Percentiles rank a stretch among this genome's conserved stretches.
Conservation (phyloP, 2,888 invertebrate genomes). For the Heliconius erato region DNA sequence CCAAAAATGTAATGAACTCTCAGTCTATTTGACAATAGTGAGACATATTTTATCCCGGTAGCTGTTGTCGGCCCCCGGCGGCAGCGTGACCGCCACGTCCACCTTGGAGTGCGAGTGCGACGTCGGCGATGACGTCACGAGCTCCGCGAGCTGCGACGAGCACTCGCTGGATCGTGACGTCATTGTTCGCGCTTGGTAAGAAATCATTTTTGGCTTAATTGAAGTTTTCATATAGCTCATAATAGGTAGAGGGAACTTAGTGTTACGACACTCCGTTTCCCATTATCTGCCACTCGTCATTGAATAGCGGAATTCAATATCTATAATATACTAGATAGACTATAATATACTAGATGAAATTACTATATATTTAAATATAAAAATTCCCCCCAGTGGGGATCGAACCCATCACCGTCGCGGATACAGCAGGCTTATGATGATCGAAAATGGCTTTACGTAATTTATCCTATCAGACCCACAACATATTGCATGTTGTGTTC, state of each 20-base stretch:
- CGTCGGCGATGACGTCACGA: conserved; percentile 71
- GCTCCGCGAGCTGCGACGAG: conserved; percentile 75
- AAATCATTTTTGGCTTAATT: background rate
- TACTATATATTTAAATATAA: no score
- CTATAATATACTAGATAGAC: no score
- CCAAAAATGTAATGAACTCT: conserved; percentile 4
- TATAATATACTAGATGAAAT: no score
- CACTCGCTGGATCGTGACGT: conserved; percentile 81
- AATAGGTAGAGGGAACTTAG: no score
- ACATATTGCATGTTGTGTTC: no score
- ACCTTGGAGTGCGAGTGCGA: conserved; percentile 74
- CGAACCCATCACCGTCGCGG: no score
- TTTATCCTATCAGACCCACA: no score
- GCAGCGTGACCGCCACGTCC: conserved; percentile 79
- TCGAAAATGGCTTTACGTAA: no score
- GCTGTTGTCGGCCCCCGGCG: conserved; percentile 73
- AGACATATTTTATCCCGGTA: conserved; percentile 81
- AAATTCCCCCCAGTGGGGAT: no score
- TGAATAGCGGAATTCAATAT: background rate
- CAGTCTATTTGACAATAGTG: conserved; percentile 74
- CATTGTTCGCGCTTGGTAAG: conserved; percentile 74
- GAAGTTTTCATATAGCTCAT: background rate
- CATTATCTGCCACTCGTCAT: no score
- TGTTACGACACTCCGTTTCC: no score
- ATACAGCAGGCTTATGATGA: no score